phyloP scores from a whole-genome alignment of 2,113 vertebrate genomes.

The Paraplagusia blochii region DNA sequence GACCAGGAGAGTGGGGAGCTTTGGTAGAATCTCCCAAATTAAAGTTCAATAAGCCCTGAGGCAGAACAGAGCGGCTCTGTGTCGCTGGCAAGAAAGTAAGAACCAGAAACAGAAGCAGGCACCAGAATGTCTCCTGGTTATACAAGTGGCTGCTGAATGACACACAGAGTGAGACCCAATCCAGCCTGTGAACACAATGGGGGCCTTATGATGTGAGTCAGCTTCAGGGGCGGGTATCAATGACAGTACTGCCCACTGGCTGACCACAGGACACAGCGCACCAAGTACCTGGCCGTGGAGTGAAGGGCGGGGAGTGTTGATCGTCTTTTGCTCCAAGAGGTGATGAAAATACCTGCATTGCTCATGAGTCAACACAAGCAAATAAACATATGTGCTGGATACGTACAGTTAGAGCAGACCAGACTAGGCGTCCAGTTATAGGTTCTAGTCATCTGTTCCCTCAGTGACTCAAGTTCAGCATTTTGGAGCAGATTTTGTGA shows the following conservation, averaged over 20 bases:
- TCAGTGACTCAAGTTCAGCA: conserved; percentile 51
- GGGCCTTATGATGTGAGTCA: conserved; percentile 72
- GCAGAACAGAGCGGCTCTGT: conserved; percentile 68
- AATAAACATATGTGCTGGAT: conserved; percentile 28
- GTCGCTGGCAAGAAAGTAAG: conserved; percentile 56
- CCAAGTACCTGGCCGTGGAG: conserved; percentile 30
- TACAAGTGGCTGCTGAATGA: conserved; percentile 73
- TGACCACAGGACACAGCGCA: conserved; percentile 60
- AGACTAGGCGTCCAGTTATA: conserved; percentile 29
- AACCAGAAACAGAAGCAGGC: conserved; percentile 69
- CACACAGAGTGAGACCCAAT: conserved; percentile 71
- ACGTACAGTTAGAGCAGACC: conserved; percentile 8
- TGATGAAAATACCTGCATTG: conserved; percentile 30
- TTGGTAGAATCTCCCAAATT: conserved; percentile 50
- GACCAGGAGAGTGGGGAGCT: conserved; percentile 24
- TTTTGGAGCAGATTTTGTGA: conserved; percentile 50
- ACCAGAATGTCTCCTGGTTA: conserved; percentile 75
- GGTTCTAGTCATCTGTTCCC: conserved; percentile 42
- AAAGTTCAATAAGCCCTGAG: conserved; percentile 50
- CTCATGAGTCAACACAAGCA: background rate
- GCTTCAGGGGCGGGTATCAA: conserved; percentile 65
- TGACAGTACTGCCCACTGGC: conserved; percentile 62
- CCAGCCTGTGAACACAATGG: conserved; percentile 70
- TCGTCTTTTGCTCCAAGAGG: conserved; percentile 43
- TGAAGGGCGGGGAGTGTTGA: conserved; percentile 25